These are phyloP conservation scores for Caloenas nicobarica DNA, from an alignment of 2,113 vertebrate species.

Conservation along the genomic window DNA sequence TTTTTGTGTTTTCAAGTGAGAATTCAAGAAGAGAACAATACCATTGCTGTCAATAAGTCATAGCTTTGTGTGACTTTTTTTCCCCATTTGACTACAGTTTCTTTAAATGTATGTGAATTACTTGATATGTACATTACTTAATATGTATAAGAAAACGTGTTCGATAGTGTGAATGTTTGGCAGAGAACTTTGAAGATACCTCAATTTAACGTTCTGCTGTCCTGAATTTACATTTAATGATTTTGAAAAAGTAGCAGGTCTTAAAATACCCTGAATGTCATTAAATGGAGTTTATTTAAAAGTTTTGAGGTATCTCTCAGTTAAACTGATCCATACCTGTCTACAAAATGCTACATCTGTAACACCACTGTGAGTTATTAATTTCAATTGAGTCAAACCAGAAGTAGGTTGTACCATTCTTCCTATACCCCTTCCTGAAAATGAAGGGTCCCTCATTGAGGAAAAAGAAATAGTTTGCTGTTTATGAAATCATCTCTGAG, in stretches of 20 bases:
- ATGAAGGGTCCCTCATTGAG: background rate
- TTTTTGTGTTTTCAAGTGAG: background rate
- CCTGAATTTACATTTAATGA: background rate
- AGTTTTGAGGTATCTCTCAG: background rate
- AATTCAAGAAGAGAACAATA: background rate
- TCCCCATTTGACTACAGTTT: background rate
- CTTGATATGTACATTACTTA: rapidly evolving
- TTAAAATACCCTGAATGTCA: background rate
- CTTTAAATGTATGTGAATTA: background rate
- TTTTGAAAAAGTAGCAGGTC: background rate
- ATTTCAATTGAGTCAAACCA: background rate
- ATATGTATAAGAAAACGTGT: background rate
- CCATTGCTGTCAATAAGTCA: background rate
- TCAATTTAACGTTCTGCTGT: background rate
- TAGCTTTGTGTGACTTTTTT: background rate
- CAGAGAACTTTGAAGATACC: background rate
- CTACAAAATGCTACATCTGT: background rate
- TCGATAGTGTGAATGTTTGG: background rate
- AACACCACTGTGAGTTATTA: background rate
- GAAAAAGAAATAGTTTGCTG: background rate
- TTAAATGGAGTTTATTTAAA: background rate
- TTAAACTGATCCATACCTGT: background rate
- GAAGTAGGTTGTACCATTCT: background rate
- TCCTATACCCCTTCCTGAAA: background rate
- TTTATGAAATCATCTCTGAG: background rate